Conservation (phyloP, 2,888 invertebrate species). For the Limnephilus rhombicus region DNA sequence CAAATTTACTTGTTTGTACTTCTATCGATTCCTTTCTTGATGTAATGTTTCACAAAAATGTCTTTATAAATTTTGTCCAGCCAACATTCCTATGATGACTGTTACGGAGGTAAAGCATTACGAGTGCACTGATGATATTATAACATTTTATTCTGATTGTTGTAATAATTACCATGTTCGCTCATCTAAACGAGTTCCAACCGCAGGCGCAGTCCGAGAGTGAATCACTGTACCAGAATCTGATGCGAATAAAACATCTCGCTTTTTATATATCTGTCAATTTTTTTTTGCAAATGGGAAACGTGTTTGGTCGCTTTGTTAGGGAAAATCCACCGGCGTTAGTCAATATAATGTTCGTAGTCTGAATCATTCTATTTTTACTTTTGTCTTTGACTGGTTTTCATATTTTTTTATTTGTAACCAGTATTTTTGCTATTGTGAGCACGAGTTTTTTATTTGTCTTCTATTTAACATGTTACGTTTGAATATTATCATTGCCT, state of each 20-base stretch:
- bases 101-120: neutral
- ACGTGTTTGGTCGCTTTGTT: slow-evolving; percentile 21
- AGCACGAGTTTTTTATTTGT: neutral
- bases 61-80: neutral
- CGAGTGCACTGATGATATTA: too few species aligned
- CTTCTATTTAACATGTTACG: neutral
- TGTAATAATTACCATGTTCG: neutral
- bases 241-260: neutral
- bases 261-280: neutral
- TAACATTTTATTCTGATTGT: neutral
- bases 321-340: slow-evolving; percentile 5
- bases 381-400: neutral
- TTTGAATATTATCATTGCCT: neutral
- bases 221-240: neutral
- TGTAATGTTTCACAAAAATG: neutral
- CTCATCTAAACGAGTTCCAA: neutral
- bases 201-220: neutral
- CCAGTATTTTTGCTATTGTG: neutral
- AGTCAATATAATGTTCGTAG: neutral
- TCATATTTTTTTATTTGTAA: neutral
- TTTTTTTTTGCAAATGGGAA: slow-evolving; percentile 5
- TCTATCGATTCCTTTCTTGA: neutral
- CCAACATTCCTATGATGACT: neutral
- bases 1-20: neutral
- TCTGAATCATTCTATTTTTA: slow-evolving; percentile 18